Evolutionary conservation across 2,113 vertebrate genomes (phyloP).

Genomic region (Oreotrochilus melanogaster): DNA sequence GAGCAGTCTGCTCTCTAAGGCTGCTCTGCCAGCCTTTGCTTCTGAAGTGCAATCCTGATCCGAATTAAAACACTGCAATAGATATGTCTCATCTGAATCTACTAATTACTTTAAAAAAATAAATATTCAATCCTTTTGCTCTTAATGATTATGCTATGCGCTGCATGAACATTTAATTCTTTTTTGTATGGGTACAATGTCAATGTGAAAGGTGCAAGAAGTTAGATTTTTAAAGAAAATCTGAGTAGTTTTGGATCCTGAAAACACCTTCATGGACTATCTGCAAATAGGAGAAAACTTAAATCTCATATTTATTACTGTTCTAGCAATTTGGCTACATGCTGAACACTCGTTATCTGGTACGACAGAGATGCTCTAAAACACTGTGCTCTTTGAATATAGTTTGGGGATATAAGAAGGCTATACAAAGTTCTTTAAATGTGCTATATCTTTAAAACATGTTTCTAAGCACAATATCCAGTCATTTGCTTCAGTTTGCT

Average conservation of each 20-base stretch:
- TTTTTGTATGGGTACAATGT: neutral
- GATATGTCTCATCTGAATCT: neutral
- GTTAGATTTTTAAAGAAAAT: neutral
- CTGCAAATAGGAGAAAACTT: neutral
- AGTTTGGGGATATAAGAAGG: neutral
- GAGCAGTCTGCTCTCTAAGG: neutral
- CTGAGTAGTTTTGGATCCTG: neutral
- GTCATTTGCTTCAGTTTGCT: neutral
- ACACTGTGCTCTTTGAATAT: neutral
- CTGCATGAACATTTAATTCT: neutral
- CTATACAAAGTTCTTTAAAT: neutral
- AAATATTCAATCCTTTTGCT: neutral
- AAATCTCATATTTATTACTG: neutral
- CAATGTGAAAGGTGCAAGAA: neutral
- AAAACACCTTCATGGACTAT: neutral
- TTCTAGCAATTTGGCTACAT: neutral
- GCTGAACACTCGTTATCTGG: neutral
- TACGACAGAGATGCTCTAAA: neutral
- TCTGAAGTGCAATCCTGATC: fast-evolving
- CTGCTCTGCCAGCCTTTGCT: neutral
- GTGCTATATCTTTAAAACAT: neutral
- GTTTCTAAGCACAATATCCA: neutral
- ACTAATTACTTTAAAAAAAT: neutral
- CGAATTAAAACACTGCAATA: neutral
- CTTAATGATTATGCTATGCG: neutral